Conservation (phyloP, 1,140 invertebrate species). For the Cyclina sinensis region DNA sequence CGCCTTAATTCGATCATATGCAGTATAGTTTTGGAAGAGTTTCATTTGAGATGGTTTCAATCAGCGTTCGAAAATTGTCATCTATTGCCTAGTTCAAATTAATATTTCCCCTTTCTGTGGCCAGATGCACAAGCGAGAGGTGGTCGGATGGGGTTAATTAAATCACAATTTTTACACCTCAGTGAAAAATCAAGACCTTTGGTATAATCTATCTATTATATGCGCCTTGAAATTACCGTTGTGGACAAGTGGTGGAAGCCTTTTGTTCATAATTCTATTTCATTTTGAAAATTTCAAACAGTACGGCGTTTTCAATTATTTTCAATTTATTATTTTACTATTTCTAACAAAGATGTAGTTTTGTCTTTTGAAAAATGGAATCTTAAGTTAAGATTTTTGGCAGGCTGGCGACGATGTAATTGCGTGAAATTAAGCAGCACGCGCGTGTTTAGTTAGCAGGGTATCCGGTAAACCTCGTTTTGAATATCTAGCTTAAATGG, state of each 20-base stretch:
- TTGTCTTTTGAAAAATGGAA: no score
- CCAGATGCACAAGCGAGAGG: slow-evolving; percentile 47
- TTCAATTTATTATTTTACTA: no score
- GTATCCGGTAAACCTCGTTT: no score
- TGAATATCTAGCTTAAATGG: no score
- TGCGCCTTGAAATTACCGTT: neutral
- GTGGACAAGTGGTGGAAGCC: neutral
- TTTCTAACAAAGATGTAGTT: no score
- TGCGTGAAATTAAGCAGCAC: no score
- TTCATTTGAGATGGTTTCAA: slow-evolving; percentile 14
- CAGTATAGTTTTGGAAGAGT: neutral
- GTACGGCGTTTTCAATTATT: no score
- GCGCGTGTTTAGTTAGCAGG: no score
- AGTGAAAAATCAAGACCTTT: slow-evolving; percentile 2
- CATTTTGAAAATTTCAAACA: neutral
- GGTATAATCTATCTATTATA: slow-evolving; percentile 28
- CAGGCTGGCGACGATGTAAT: no score
- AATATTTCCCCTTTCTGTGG: slow-evolving; percentile 48
- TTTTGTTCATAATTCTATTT: slow-evolving; percentile 4
- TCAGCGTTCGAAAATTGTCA: slow-evolving; percentile 34
- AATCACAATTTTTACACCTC: slow-evolving; percentile 54
- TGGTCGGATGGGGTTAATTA: slow-evolving; percentile 52
- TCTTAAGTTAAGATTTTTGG: no score
- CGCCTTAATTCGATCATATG: slow-evolving; percentile 43
- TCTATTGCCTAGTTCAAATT: slow-evolving; percentile 31